phyloP scores from a whole-genome alignment of 1,140 invertebrate species.

The Dufourea novaeangliae region DNA sequence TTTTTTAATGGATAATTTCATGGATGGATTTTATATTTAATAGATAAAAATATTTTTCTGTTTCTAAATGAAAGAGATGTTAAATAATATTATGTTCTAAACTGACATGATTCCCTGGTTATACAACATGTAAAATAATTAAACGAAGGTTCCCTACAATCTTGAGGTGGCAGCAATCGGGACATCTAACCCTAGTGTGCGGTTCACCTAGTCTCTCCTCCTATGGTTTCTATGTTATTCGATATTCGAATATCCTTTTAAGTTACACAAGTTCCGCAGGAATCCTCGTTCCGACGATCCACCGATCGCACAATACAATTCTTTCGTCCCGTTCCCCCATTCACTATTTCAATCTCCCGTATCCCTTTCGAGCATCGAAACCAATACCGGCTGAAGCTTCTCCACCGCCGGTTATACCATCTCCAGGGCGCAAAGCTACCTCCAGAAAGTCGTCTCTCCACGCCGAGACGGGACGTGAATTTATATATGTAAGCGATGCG shows the following conservation, averaged over 20 bases:
- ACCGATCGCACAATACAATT: not conserved
- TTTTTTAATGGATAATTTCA: too few relatives aligned
- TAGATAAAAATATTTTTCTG: too few relatives aligned
- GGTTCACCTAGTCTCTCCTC: not conserved
- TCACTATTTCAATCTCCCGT: slow-evolving; percentile 28
- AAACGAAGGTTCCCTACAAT: too few relatives aligned
- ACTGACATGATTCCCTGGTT: too few relatives aligned
- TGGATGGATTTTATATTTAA: too few relatives aligned
- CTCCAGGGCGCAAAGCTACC: not conserved
- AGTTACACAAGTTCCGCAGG: not conserved
- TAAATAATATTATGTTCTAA: too few relatives aligned
- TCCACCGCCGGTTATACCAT: slow-evolving; percentile 22
- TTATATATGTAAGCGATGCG: not conserved
- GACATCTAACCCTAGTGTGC: not conserved
- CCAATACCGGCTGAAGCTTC: slow-evolving; percentile 6
- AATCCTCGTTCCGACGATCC: slow-evolving; percentile 16
- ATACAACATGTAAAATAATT: too few relatives aligned
- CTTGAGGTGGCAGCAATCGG: too few relatives aligned
- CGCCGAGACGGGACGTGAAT: not conserved
- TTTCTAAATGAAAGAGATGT: too few relatives aligned
- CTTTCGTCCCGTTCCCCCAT: slow-evolving; percentile 24
- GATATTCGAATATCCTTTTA: not conserved
- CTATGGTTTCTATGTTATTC: not conserved
- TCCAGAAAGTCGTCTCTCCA: slow-evolving; percentile 15
- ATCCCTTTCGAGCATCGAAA: slow-evolving; percentile 1